Percentiles rank a stretch among this genome's conserved stretches.
phyloP scores from a whole-genome alignment of 1,140 invertebrate genomes.

The Linepithema humile region DNA sequence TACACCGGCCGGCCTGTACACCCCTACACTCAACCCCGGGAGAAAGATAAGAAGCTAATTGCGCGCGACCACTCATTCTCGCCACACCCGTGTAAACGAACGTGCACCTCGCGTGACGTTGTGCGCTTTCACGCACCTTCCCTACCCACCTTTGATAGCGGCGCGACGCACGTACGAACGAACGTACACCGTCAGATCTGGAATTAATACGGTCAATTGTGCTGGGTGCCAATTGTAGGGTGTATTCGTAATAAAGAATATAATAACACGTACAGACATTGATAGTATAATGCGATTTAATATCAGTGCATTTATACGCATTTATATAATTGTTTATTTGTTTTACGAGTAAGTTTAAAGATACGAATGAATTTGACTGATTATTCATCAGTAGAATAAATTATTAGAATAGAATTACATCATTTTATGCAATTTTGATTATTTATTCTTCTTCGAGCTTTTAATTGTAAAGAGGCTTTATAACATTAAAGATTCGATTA shows the following conservation, averaged over 20 bases:
- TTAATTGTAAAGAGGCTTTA: neutral
- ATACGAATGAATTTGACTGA: too few species aligned
- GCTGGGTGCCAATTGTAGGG: neutral
- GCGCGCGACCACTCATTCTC: constrained; percentile 66
- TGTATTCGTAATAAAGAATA: neutral
- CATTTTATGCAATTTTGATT: neutral
- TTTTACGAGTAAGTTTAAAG: neutral
- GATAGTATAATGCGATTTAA: neutral
- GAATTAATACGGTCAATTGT: constrained; percentile 44
- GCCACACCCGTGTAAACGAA: constrained; percentile 73
- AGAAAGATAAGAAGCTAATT: constrained; percentile 74
- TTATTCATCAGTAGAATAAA: neutral
- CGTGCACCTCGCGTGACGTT: constrained; percentile 69
- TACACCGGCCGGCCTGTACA: constrained; percentile 30
- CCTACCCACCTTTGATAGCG: constrained; percentile 55
- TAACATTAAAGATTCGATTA: neutral
- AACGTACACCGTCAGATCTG: neutral
- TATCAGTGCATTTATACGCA: neutral
- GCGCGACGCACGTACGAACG: constrained; percentile 5
- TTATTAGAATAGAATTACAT: neutral
- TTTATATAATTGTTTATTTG: neutral
- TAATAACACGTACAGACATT: constrained; percentile 18
- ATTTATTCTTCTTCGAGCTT: neutral
- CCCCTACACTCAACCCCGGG: constrained; percentile 35
- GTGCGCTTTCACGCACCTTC: constrained; percentile 66